Evolutionary conservation across 2,113 vertebrate species (phyloP), one percentile per base, ranked within the genome.

Genomic region (Eulacestoma nigropectus): DNA sequence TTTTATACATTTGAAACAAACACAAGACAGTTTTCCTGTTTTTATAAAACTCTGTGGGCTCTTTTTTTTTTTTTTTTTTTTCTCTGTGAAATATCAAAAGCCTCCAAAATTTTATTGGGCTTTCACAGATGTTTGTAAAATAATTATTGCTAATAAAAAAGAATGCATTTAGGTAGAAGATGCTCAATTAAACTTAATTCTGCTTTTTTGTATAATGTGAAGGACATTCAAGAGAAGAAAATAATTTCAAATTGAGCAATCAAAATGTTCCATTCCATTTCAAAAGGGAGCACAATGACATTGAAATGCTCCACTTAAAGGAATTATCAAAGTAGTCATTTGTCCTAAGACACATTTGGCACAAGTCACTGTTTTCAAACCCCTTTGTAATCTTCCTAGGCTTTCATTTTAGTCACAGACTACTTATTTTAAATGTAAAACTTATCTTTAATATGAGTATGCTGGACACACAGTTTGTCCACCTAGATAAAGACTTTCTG

Each of bases 161-260:
- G 1, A 46, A 75, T 42, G 2, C 1, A 25, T 46, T 85, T 89
- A 79, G 11, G 16, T 85, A 64, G 49, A 64, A 69, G 11, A 37
- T 25, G 7, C 79, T 68, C 3, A 70, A 65, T 83, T 82, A 44
- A 3, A 4, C 39, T 56, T 91, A 68, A 65, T 76, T 75, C 18
- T 37, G 12, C 37, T 60, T 21, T 59, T 86, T 67, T 79, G 11
- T 46, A 30, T 53, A 65, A 41, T 50, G 8, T 17, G 33, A 76
- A 49, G 15, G 62, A 79, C 39, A 57, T 68, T 87, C 74, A 26
- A 30, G 6, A 84, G 41, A 92, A 52, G 22, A 84, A 95, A 78
- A 82, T 72, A 49, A 78, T 72, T 95, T 75, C 23, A 84, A 75
- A 94, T 49, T 76, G 41, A 65, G 16, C 22, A 89, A 84, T 68